A percentile compares a stretch with the other conserved stretches of the same genome.
phyloP scores from a whole-genome alignment of 2,888 invertebrate genomes.

The Nemurella pictetii region DNA sequence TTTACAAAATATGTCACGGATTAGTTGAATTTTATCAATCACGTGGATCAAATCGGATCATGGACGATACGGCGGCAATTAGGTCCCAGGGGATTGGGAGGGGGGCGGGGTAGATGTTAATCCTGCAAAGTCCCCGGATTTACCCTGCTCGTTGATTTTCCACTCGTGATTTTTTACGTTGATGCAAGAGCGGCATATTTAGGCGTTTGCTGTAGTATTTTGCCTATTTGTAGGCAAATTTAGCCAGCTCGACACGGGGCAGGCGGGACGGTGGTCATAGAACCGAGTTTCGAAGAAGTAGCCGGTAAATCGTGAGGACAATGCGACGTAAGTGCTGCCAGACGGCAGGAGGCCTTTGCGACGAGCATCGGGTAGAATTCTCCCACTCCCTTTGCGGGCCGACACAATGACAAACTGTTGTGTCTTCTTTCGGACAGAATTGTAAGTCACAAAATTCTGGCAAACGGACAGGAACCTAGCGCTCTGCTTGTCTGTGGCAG shows the following conservation, averaged over 20 bases:
- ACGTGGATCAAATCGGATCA: neutral
- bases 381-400: neutral
- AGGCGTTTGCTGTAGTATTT: too few relatives aligned
- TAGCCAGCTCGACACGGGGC: too few relatives aligned
- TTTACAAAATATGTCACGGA: conserved; percentile 22
- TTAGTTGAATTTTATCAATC: conserved; percentile 18
- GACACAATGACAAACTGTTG: neutral
- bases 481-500: neutral
- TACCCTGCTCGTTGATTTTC: too few relatives aligned
- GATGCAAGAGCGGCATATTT: too few relatives aligned
- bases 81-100: neutral
- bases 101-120: neutral
- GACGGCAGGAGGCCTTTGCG: neutral
- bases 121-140: neutral
- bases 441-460: neutral
- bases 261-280: too few relatives aligned
- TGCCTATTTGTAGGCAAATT: too few relatives aligned
- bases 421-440: neutral
- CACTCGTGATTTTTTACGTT: too few relatives aligned
- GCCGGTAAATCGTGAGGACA: too few relatives aligned
- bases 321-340: neutral
- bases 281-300: too few relatives aligned
- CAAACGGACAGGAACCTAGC: neutral
- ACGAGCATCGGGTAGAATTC: too few relatives aligned
- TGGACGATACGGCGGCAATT: neutral